Evolutionary conservation across 2,113 vertebrate species (phyloP), one percentile per base, ranked within the genome.

Genomic region (Gnathonemus longibarbis): DNA sequence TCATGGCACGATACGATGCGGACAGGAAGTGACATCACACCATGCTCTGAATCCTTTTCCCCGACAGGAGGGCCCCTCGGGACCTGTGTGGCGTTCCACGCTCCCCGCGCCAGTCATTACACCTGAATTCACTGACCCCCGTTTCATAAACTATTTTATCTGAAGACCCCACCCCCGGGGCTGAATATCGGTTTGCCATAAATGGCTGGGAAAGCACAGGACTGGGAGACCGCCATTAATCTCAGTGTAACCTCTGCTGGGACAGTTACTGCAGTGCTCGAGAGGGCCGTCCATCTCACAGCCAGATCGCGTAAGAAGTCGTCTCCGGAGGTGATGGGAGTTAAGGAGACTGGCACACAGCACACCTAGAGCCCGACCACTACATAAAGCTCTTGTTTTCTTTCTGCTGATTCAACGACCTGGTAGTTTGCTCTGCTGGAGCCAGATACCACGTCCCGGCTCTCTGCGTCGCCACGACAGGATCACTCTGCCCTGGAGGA

Each of bases 401-500:
- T 50, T 80, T 42, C 19, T 19, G 74, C 31, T 17, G 15, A 9
- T 80, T 80, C 74, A 80, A 49, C 91, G 3, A 3, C 87, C 91
- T 56, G 89, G 91, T 92, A 92, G n/a, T n/a, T 48, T 56, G 46
- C 50, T 42, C n/a, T 84, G 53, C 45, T 17, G 53, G 4, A 19
- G 10, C 88, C 42, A 3, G 27, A 87, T 87, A 31, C 5, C 89
- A 86, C 88, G 62, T 91, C 91, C 88, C 49, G 77, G 91, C 74
- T 56, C 88, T 90, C 88, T 90, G 89, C 89, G 83, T 52, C 92
- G 90, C 90, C 7, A 90, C 83, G 87, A 91, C 93, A 91, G 92
- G 92, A 93, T 95, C 94, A 94, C 95, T 95, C 93, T 92, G 93
- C 89, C 91, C 58, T 91, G 87, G 93, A 90, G 92, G n/a, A 93